These are phyloP conservation scores for Linyphia triangularis DNA, from an alignment of 2,888 invertebrate genomes.

Conservation along the genomic window DNA sequence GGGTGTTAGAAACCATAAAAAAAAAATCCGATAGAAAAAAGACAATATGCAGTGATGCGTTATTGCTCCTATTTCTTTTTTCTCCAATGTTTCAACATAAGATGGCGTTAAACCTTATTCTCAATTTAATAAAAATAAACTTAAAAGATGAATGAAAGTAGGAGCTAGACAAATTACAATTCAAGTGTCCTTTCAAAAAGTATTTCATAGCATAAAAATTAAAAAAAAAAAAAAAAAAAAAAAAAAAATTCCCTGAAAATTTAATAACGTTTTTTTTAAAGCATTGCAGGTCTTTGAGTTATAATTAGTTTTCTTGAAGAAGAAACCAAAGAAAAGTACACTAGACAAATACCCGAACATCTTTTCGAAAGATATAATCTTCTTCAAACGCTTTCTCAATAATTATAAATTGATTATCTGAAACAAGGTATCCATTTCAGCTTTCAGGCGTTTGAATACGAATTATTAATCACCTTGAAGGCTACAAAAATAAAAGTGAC, in stretches of 20 bases:
- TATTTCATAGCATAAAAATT: background rate
- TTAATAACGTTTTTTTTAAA: background rate
- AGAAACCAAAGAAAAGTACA: background rate
- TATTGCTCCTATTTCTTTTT: background rate
- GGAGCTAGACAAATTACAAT: constrained; percentile 3
- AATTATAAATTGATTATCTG: constrained; percentile 47
- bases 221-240: background rate
- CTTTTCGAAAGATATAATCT: constrained; percentile 12
- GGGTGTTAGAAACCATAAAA: background rate
- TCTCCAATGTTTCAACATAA: background rate
- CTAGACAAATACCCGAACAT: background rate
- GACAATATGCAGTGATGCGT: background rate
- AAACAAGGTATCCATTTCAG: constrained; percentile 36
- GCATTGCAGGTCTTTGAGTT: background rate
- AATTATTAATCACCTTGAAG: constrained; percentile 37
- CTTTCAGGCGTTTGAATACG: constrained; percentile 9
- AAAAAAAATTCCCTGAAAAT: background rate
- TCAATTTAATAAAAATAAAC: background rate
- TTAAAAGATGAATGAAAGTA: background rate
- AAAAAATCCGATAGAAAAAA: background rate
- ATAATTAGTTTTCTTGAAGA: background rate
- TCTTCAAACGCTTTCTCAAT: background rate
- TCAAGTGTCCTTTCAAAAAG: background rate
- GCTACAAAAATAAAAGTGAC: too few species aligned
- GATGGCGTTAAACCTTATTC: background rate